These are phyloP conservation scores for Plecotus auritus DNA, from an alignment of 2,113 vertebrate species.

Conservation along the genomic window DNA sequence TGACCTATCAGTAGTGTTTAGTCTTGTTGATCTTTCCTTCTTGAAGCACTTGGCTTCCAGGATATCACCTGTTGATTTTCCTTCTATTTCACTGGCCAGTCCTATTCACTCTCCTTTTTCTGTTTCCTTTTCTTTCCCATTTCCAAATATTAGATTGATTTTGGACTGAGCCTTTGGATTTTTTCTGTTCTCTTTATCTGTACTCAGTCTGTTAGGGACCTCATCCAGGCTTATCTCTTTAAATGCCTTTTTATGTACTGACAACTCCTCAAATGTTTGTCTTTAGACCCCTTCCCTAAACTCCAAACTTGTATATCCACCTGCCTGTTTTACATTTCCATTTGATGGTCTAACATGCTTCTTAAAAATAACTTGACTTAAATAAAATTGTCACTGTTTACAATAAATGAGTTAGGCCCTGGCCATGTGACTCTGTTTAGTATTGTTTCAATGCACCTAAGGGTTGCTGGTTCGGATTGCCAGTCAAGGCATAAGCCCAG, in stretches of 20 bases:
- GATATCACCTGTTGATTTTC: not conserved
- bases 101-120: not conserved
- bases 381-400: constrained; percentile 15
- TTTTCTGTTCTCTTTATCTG: not conserved
- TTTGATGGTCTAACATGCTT: not conserved
- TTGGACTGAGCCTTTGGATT: not conserved
- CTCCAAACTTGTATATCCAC: not conserved
- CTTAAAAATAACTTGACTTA: not conserved
- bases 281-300: not conserved
- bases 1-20: not conserved
- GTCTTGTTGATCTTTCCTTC: not conserved
- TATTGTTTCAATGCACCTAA: not conserved
- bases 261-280: constrained; percentile 1
- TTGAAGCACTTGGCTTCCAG: not conserved
- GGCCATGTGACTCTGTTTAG: not conserved
- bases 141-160: not conserved
- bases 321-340: not conserved
- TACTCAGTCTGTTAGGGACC: not conserved
- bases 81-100: not conserved
- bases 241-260: not conserved
- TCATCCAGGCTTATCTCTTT: constrained; percentile 20
- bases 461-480: not conserved
- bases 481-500: not conserved
- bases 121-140: not conserved
- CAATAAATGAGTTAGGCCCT: not conserved